These are phyloP conservation scores for Drosophila nikananu DNA, from an alignment of 1,140 invertebrate species.

Conservation along the genomic window DNA sequence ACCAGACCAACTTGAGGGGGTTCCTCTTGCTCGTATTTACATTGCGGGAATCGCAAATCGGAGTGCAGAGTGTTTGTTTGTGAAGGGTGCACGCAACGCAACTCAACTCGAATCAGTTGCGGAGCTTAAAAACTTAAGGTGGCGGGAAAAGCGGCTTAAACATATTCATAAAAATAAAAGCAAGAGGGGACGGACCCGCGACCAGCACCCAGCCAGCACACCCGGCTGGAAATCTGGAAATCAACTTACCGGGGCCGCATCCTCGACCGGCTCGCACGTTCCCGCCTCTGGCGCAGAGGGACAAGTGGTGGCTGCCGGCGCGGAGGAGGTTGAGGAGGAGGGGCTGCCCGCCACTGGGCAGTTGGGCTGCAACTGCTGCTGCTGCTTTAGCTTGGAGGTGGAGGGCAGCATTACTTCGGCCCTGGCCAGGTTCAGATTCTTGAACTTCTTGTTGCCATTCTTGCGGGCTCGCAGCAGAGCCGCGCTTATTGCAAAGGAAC, in stretches of 20 bases:
- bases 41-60: slow-evolving; percentile 48
- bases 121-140: slow-evolving; percentile 50
- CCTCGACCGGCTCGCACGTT: slow-evolving; percentile 46
- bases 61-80: slow-evolving; percentile 33
- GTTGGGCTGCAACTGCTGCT: slow-evolving; percentile 70
- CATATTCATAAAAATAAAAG: slow-evolving; percentile 66
- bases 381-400: slow-evolving; percentile 78
- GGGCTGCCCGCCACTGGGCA: slow-evolving; percentile 44
- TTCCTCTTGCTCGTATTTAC: slow-evolving; percentile 37
- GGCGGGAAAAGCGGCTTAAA: slow-evolving; percentile 68
- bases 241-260: slow-evolving; percentile 77
- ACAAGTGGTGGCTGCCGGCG: slow-evolving; percentile 25
- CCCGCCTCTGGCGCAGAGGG: slow-evolving; percentile 33
- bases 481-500: slow-evolving; percentile 47
- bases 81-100: slow-evolving; percentile 34
- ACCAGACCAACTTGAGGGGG: slow-evolving; percentile 52
- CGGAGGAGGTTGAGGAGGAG: slow-evolving; percentile 14
- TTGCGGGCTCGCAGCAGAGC: slow-evolving; percentile 69
- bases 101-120: slow-evolving; percentile 40
- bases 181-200: slow-evolving; percentile 38
- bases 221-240: slow-evolving; percentile 45
- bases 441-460: slow-evolving; percentile 79
- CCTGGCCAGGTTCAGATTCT: slow-evolving; percentile 82
- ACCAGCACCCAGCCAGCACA: slow-evolving; percentile 31
- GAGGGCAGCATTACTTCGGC: slow-evolving; percentile 81